Conservation (phyloP, 2,797 vertebrate species). For the Myoxocephalus aenaeus region DNA sequence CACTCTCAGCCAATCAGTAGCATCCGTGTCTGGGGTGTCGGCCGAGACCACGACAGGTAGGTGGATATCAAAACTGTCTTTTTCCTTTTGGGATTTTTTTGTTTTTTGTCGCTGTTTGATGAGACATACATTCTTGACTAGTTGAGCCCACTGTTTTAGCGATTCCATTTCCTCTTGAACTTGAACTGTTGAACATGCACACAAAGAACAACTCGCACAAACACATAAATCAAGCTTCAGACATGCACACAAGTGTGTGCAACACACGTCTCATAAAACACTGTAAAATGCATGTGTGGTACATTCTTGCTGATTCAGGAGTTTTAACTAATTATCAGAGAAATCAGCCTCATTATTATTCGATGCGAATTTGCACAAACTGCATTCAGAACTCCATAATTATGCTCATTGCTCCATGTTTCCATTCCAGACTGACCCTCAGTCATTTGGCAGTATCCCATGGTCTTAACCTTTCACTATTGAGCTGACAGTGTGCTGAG, state of each 20-base stretch:
- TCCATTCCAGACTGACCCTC: conserved; percentile 23
- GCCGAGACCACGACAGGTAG: conserved; percentile 96
- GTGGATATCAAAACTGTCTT: conserved; percentile 38
- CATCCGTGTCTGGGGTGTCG: conserved; percentile 97
- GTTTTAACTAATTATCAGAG: conserved; percentile 36
- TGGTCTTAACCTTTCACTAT: conserved; percentile 55
- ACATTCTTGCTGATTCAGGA: conserved; percentile 50
- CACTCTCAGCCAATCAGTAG: conserved; percentile 97
- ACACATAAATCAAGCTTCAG: background rate
- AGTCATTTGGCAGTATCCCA: conserved; percentile 51
- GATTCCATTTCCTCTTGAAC: background rate
- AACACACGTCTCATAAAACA: conserved; percentile 9
- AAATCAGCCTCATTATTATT: conserved; percentile 63
- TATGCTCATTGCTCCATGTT: conserved; percentile 45
- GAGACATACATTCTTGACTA: rapidly evolving
- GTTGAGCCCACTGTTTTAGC: background rate
- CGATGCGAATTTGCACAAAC: conserved; percentile 35
- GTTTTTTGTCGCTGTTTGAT: background rate
- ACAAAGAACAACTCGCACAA: conserved; percentile 3
- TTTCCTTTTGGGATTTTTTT: background rate
- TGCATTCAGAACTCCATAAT: conserved; percentile 36
- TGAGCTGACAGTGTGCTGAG: conserved; percentile 71
- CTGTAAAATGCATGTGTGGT: conserved; percentile 12
- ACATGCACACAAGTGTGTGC: background rate
- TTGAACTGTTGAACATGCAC: background rate